Conservation (phyloP, 2,797 vertebrate species). For the Saxicola maurus region DNA sequence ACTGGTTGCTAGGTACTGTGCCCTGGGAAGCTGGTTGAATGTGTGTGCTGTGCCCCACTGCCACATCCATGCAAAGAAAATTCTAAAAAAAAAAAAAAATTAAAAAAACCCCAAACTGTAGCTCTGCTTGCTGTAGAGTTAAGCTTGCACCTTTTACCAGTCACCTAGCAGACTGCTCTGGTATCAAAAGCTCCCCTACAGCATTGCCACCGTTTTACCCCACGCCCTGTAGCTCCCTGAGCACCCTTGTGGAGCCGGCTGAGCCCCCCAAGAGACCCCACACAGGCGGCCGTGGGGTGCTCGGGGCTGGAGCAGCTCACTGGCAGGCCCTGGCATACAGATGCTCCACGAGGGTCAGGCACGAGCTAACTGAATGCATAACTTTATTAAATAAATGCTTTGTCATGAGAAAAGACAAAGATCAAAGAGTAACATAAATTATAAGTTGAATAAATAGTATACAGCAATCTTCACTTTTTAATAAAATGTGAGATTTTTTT, state of each 20-base stretch:
- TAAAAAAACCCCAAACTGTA: background rate
- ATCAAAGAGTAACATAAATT: slow-evolving; percentile 99
- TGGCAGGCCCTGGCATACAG: background rate
- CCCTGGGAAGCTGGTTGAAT: background rate
- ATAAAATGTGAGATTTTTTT: slow-evolving; percentile 82
- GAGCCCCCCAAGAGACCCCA: background rate
- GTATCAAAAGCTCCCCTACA: background rate
- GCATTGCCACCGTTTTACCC: background rate
- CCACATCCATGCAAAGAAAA: background rate
- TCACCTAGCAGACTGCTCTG: fast-evolving
- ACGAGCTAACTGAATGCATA: slow-evolving; percentile 92
- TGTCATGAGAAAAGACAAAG: slow-evolving; percentile 99
- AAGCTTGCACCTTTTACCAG: background rate
- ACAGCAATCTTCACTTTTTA: slow-evolving; percentile 98
- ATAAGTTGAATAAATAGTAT: slow-evolving; percentile 99
- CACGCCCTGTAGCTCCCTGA: background rate
- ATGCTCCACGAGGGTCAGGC: slow-evolving; percentile 46
- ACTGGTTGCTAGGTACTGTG: background rate
- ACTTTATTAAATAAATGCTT: slow-evolving; percentile 99
- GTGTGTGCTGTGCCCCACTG: background rate
- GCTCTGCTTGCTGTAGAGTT: background rate
- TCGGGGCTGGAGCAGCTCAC: fast-evolving
- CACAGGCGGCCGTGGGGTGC: fast-evolving
- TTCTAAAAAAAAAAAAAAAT: background rate
- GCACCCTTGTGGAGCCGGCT: background rate